Conservation (phyloP, 2,888 invertebrate genomes). For the Spodoptera exigua region DNA sequence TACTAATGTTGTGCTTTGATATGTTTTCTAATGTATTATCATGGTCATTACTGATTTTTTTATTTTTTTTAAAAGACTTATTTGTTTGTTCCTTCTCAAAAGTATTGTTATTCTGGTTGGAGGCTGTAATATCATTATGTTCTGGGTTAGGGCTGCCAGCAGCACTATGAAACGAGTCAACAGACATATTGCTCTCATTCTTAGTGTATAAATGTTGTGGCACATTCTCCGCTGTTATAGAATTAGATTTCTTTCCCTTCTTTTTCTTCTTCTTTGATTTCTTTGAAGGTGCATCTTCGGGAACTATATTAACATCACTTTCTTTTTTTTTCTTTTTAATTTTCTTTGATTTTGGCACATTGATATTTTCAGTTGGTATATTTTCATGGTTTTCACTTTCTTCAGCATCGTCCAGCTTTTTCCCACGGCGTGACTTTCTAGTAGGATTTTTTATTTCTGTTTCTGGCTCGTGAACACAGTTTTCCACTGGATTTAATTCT, state of each 20-base stretch:
- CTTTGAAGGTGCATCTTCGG: slow-evolving; percentile 56
- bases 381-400: slow-evolving; percentile 51
- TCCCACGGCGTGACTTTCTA: slow-evolving; percentile 64
- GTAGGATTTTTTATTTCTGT: slow-evolving; percentile 51
- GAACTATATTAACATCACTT: slow-evolving; percentile 12
- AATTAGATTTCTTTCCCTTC: slow-evolving; percentile 61
- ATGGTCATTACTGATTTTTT: slow-evolving; percentile 10
- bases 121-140: slow-evolving; percentile 13
- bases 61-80: slow-evolving; percentile 8
- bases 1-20: slow-evolving; percentile 28
- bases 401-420: slow-evolving; percentile 60
- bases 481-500: slow-evolving; percentile 63
- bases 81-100: slow-evolving; percentile 10
- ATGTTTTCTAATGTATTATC: slow-evolving; percentile 11
- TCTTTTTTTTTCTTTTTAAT: slow-evolving; percentile 59
- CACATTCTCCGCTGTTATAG: slow-evolving; percentile 56
- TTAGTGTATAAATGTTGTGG: slow-evolving; percentile 29
- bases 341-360: slow-evolving; percentile 63
- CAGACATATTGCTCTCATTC: slow-evolving; percentile 64
- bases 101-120: slow-evolving; percentile 4
- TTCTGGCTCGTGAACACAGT: slow-evolving; percentile 43
- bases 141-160: slow-evolving; percentile 72
- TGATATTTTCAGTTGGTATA: slow-evolving; percentile 22
- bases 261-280: slow-evolving; percentile 71
- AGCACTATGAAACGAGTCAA: slow-evolving; percentile 82